Percentiles rank a stretch among this genome's conserved stretches.
phyloP scores from a whole-genome alignment of 2,113 vertebrate species.

The Labeo catla region DNA sequence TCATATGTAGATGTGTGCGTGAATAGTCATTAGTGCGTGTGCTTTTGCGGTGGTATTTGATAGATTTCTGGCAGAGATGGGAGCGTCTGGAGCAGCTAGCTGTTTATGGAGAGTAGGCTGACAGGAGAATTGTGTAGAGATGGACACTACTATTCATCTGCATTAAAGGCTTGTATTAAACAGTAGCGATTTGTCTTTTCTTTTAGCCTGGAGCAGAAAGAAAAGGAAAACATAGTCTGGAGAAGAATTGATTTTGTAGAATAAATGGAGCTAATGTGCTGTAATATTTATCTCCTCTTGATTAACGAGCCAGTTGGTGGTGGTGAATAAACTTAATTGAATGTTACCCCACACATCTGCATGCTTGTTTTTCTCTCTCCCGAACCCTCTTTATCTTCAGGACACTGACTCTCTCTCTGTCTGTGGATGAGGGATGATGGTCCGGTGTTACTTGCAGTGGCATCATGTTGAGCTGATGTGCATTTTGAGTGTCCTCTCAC shows the following conservation, averaged over 20 bases:
- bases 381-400: constrained; percentile 33
- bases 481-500: constrained; percentile 38
- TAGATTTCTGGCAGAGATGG: constrained; percentile 21
- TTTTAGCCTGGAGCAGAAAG: constrained; percentile 38
- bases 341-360: constrained; percentile 42
- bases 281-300: constrained; percentile 59
- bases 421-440: constrained; percentile 40
- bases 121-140: constrained; percentile 26
- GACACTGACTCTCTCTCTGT: constrained; percentile 31
- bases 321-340: constrained; percentile 53
- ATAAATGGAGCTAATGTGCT: constrained; percentile 58
- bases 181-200: constrained; percentile 51
- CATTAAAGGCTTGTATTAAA: constrained; percentile 56
- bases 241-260: constrained; percentile 56
- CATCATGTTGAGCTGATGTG: constrained; percentile 33
- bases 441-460: constrained; percentile 23
- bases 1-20: neutral
- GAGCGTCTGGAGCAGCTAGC: constrained; percentile 29
- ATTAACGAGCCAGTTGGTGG: constrained; percentile 53
- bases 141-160: constrained; percentile 51
- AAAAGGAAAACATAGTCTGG: constrained; percentile 46
- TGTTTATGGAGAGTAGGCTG: constrained; percentile 26
- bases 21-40: neutral
- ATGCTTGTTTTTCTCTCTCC: constrained; percentile 31
- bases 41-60: constrained; percentile 19